Base-by-base conservation (phyloP, 2,888 invertebrate species). In the Hipparchia sbordonii region DNA sequence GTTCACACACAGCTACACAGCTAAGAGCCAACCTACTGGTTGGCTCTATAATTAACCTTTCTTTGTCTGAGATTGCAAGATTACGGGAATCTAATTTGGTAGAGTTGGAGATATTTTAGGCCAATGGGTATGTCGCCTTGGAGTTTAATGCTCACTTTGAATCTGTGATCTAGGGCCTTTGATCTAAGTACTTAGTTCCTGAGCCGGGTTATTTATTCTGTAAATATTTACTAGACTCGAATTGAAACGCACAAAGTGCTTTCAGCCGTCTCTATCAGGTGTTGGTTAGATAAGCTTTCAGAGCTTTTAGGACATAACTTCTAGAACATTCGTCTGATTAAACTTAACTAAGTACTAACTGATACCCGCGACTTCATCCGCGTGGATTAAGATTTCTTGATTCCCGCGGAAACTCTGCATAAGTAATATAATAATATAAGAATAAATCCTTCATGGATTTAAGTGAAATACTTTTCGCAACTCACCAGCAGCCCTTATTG, bases 221-320 rank as follows among this genome's bases (percentile, higher is more conserved):
- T 39, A 10, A 60, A 60, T 33, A 60, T 60, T 60, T 39, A 39
- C 10, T 39, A 39, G 6, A 39, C 33, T 7, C 3, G 60, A 60
- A 39, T 39, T 60, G 39, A 60, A 60, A 60, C 10, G 39, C 39
- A 3, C 5, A 5, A 60, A 60, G 9, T 39, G 60, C 8, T 60
- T 39, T 56, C 9, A 1, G 13, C 13, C 56, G 56, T 56, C 56
- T 56, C 7, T 60, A 60, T 39, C 60, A 60, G 10, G 4, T 60
- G 60, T 60, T 60, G 60, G 60, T 39, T 9, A 10, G 6, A 13
- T 23, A 60, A 69, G 45, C 45, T 61, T 69, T 54, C 39, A 69
- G 52, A 60, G 39, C 69, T 60, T 60, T 60, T 67, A 60, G 51
- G 51, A n/a, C 39, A 52, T 6, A 4, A 9, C 45, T 61, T 61